These are phyloP conservation scores for Pantherophis alleghaniensis DNA, from an alignment of 2,797 vertebrate species.

Conservation along the genomic window DNA sequence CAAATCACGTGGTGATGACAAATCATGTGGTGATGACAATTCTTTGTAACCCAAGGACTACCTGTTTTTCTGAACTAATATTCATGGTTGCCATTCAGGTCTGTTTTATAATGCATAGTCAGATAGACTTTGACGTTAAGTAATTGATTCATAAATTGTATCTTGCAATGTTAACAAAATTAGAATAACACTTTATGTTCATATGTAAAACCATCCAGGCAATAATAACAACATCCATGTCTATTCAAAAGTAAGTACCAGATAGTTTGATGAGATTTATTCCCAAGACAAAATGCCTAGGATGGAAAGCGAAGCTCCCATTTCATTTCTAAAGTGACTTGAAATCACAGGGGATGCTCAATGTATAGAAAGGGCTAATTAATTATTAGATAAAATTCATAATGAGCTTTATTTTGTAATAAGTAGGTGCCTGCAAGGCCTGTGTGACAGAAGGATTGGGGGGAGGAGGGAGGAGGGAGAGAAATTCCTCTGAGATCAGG, in stretches of 20 bases:
- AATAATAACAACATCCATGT: conserved; percentile 61
- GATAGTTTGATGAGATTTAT: neutral
- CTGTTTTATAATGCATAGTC: neutral
- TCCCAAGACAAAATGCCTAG: neutral
- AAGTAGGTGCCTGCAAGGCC: conserved; percentile 85
- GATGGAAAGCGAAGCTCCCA: conserved; percentile 75
- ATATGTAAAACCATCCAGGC: conserved; percentile 36
- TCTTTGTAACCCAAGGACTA: neutral
- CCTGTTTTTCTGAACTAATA: neutral
- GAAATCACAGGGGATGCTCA: conserved; percentile 79
- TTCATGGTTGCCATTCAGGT: neutral
- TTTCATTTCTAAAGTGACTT: conserved; percentile 89
- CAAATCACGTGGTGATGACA: neutral
- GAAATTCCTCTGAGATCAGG: conserved; percentile 82
- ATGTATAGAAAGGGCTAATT: conserved; percentile 86
- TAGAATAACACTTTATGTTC: conserved; percentile 50
- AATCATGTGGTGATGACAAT: neutral
- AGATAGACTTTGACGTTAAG: conserved; percentile 4
- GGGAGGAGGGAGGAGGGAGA: conserved; percentile 41
- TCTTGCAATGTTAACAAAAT: conserved; percentile 46
- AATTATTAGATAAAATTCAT: conserved; percentile 99
- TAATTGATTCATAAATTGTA: conserved; percentile 29
- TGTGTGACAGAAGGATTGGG: conserved; percentile 79
- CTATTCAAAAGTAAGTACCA: neutral
- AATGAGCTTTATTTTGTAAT: conserved; percentile 92